Conservation (phyloP, 35 echinoderm and acorn worm species). For the Lytechinus pictus region DNA sequence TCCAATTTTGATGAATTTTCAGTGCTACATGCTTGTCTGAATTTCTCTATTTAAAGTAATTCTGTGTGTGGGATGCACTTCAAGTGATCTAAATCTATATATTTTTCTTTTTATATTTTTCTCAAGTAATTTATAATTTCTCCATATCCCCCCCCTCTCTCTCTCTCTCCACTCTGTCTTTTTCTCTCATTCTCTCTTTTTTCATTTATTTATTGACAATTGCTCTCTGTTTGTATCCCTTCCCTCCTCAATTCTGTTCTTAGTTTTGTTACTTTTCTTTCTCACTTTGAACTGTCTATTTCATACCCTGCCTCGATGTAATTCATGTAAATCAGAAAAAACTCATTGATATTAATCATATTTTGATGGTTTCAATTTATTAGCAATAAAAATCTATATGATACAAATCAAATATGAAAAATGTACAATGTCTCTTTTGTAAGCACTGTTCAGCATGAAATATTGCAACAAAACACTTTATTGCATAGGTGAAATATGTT, state of each 20-base stretch:
- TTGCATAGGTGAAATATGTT: neutral
- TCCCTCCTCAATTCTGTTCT: too few relatives aligned
- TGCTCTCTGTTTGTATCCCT: too few relatives aligned
- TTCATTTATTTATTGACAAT: too few relatives aligned
- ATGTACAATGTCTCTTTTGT: neutral
- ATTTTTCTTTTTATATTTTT: neutral
- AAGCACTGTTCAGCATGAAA: neutral
- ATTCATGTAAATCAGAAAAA: neutral
- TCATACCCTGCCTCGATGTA: neutral
- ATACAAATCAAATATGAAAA: neutral
- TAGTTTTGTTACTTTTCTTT: neutral
- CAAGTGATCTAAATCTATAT: neutral
- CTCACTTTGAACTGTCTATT: neutral
- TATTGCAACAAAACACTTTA: slow-evolving; percentile 16
- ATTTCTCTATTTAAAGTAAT: too few relatives aligned
- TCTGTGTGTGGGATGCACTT: too few relatives aligned
- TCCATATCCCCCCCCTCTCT: neutral
- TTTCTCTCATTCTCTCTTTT: neutral
- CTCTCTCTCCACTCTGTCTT: neutral
- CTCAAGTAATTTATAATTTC: neutral
- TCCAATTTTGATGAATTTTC: too few relatives aligned
- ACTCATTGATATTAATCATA: neutral
- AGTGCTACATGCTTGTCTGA: too few relatives aligned
- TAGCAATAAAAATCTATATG: neutral
- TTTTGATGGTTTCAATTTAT: neutral